Evolutionary conservation across 1,140 invertebrate species (phyloP), one percentile per base, ranked within the genome.

Genomic region (Bombus waltoni): DNA sequence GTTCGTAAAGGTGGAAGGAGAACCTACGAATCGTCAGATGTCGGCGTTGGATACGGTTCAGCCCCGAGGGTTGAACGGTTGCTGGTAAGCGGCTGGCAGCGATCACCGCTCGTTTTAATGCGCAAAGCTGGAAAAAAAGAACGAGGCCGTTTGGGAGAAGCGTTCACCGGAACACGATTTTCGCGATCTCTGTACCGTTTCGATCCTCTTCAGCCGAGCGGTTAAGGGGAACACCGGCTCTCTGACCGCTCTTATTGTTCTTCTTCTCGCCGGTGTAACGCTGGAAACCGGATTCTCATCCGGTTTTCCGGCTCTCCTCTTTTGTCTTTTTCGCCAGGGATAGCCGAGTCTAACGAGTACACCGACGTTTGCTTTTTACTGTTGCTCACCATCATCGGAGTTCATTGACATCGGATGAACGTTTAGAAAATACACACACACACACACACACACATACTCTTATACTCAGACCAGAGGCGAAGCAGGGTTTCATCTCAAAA

Each of bases 61-160:
- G 6, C 28, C 40, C 42, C 73, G 68, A 68, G 11, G 11, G 44
- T 22, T 73, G 71, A 47, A 73, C 42, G 71, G 71, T 72, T n/a
- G 70, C 5, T 44, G 42, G 42, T 18, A 65, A 79, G 9, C 70
- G 47, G 13, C n/a, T 42, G 35, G 38, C 57, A 75, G 35, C 35
- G 65, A 38, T 76, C 62, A 22, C 59, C 25, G 76, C 47, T 72
- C 68, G 86, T 87, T 87, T 88, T 82, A 87, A 73, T 73, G 73
- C 68, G 75, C 87, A 71, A 83, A 80, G 62, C 44, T 40, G 22
- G 22, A 42, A 53, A 77, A 57, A 68, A 86, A 74, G 71, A 83
- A 88, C 42, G 81, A 71, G 76, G 47, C 81, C 77, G 81, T 81
- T 81, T 40, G 59, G 35, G 62, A 68, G 47, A 83, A 66, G 66